Evolutionary conservation across 2,113 vertebrate species (phyloP).

Genomic region (Motacilla tschutschensis): DNA sequence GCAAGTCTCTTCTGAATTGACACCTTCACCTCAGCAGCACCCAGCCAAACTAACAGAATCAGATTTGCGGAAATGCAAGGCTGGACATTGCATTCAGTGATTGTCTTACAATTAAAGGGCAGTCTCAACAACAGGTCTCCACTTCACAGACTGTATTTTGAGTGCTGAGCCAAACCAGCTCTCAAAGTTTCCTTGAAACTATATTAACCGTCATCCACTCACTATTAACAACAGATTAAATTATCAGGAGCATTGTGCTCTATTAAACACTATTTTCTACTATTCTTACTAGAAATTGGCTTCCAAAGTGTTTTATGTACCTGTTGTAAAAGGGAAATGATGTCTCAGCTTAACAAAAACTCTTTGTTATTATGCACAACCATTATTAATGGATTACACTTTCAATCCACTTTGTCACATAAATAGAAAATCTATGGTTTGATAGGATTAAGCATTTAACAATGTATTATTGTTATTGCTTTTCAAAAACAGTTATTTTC

Average conservation of each 20-base stretch:
- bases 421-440: constrained; percentile 14
- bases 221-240: constrained; percentile 14
- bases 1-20: background rate
- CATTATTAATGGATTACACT: constrained; percentile 21
- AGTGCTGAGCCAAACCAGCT: background rate
- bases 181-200: background rate
- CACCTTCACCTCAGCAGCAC: background rate
- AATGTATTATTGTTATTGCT: background rate
- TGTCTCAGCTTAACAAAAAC: constrained; percentile 16
- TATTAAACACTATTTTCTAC: constrained; percentile 8
- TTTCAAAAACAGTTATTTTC: constrained; percentile 28
- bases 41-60: background rate
- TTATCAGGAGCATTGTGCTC: background rate
- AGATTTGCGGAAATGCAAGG: background rate
- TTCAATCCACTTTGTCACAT: constrained; percentile 29
- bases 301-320: constrained; percentile 35
- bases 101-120: background rate
- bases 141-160: background rate
- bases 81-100: background rate
- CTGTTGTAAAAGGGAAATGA: constrained; percentile 11
- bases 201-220: constrained; percentile 2
- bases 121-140: constrained; percentile 8
- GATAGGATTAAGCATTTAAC: constrained; percentile 22
- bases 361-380: constrained; percentile 1
- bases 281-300: constrained; percentile 11